Base-by-base conservation (phyloP, 2,113 vertebrate species). In the Henicopernis longicauda region DNA sequence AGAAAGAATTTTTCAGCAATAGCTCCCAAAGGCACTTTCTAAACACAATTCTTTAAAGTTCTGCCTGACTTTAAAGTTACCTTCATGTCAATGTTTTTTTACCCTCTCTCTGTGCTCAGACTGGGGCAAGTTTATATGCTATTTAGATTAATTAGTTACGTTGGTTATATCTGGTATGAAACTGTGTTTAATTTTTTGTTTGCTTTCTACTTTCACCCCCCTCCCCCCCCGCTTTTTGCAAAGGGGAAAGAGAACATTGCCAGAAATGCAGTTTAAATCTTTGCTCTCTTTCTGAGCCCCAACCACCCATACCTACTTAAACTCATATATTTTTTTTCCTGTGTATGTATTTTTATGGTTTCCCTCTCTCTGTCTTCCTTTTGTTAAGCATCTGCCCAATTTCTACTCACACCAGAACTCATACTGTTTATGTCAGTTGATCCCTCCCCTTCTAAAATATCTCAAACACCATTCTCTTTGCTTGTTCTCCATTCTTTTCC, bases 141-240 rank as follows among this genome's bases (percentile, higher is more conserved):
- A 6, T 54, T 82, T 59, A 34, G 21, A 67, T 89, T 91, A 62
- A 74, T 82, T 20, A 15, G 23, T 38, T 63, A 14, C 23, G 13
- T 25, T 91, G 34, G 2, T 50, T 73, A 38, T 69, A 57, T n/a
- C 10, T 57, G 16, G 5, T 70, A 50, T 42, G 29, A 63, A 82
- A 55, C 36, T 78, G 12, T 73, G 26, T 6, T 81, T 45, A 5
- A 3, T 31, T 44, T 73, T 88, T 31, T 4, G 9, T 80, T 38
- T 63, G 3, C 36, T 89, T 94, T 82, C 11, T 82, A 59, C 27
- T 16, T 89, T 77, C 27, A 77, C 22, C 3, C 8, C 4, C 25
- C 8, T 2, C 1, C 3, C 7, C 7, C 7, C 34, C 38, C 2
- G 12, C 1, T 22, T 71, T 91, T 72, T 18, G 6, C 10, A 36